phyloP scores from a whole-genome alignment of 2,113 vertebrate species.

The Macquaria ambigua region DNA sequence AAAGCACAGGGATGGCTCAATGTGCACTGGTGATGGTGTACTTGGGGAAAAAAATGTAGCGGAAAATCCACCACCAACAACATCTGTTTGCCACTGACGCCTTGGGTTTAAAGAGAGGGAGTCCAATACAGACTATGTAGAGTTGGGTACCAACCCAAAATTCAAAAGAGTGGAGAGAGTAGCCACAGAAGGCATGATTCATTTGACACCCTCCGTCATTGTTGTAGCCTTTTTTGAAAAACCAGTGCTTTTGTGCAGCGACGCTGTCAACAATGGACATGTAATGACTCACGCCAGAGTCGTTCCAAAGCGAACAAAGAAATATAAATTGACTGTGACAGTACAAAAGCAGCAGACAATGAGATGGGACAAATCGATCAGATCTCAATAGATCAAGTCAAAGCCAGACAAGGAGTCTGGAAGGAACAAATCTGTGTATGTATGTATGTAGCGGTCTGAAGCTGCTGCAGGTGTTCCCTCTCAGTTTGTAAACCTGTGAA shows the following conservation, averaged over 20 bases:
- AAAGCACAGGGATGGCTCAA: neutral
- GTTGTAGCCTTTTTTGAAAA: constrained; percentile 44
- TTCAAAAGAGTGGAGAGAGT: constrained; percentile 42
- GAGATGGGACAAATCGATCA: constrained; percentile 61
- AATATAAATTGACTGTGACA: constrained; percentile 63
- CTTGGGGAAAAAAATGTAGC: neutral
- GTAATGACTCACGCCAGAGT: constrained; percentile 72
- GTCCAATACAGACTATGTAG: constrained; percentile 6
- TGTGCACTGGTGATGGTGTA: neutral
- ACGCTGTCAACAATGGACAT: constrained; percentile 66
- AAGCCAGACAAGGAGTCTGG: constrained; percentile 39
- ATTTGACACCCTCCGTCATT: constrained; percentile 67
- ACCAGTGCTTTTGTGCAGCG: constrained; percentile 57
- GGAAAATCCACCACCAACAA: neutral
- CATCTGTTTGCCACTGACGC: constrained; percentile 19
- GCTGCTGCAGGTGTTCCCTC: constrained; percentile 40
- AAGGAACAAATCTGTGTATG: constrained; percentile 15
- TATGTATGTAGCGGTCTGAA: neutral
- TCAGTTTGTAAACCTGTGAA: constrained; percentile 32
- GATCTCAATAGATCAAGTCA: constrained; percentile 56
- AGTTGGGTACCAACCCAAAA: constrained; percentile 17
- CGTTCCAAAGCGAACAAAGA: constrained; percentile 66
- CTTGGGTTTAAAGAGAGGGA: neutral
- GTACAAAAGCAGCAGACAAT: constrained; percentile 63
- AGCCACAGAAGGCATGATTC: constrained; percentile 64